A percentile compares a stretch with the other conserved stretches of the same genome.
These are phyloP conservation scores for Drosophila mayri DNA, from an alignment of 1,140 invertebrate genomes.

Conservation along the genomic window DNA sequence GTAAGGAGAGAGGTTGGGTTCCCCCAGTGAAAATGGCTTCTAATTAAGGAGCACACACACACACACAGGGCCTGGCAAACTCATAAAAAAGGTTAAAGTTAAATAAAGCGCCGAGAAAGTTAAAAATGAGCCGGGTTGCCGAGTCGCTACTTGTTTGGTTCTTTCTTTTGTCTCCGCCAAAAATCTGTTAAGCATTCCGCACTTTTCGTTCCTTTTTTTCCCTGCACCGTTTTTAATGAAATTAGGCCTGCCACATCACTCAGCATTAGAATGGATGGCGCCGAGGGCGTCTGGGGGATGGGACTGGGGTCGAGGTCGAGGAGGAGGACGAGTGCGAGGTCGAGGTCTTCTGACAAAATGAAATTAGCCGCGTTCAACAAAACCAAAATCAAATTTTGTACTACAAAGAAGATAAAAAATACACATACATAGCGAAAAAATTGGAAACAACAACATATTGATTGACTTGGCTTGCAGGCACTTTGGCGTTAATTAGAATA, in stretches of 20 bases:
- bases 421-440: constrained; percentile 31
- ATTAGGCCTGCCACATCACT: constrained; percentile 77
- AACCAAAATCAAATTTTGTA: constrained; percentile 80
- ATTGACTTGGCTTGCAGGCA: background rate
- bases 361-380: constrained; percentile 78
- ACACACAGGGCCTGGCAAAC: constrained; percentile 42
- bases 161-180: constrained; percentile 38
- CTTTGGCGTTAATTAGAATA: constrained; percentile 1
- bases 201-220: constrained; percentile 26
- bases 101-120: constrained; percentile 64
- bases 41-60: constrained; percentile 66
- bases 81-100: constrained; percentile 73
- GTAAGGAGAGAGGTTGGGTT: background rate
- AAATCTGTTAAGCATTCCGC: constrained; percentile 67
- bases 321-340: constrained; percentile 1
- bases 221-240: constrained; percentile 64
- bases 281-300: background rate
- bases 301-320: background rate
- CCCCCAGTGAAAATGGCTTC: constrained; percentile 54
- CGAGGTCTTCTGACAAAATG: constrained; percentile 61
- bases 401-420: constrained; percentile 75
- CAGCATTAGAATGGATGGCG: constrained; percentile 52
- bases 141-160: constrained; percentile 46
- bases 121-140: constrained; percentile 63
- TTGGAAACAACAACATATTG: constrained; percentile 15